A percentile compares a stretch with the other conserved stretches of the same genome.
Evolutionary conservation across 2,888 invertebrate genomes (phyloP).

Genomic region (Drosophila mercatorum): DNA sequence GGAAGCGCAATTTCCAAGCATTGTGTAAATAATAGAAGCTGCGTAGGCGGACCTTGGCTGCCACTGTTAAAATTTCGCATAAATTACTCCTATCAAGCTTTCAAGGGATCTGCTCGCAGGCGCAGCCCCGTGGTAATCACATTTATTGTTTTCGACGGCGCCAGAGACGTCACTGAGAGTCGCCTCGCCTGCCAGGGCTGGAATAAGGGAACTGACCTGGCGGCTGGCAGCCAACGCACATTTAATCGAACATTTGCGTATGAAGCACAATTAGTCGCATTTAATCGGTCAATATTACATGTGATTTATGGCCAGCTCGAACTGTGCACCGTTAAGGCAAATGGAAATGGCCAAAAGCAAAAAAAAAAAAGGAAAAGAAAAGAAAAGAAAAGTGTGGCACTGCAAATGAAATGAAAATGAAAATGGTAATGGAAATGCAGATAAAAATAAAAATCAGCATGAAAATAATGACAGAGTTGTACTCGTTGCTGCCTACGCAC

Average conservation of each 20-base stretch:
- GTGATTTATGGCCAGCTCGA: slow-evolving; percentile 69
- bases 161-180: slow-evolving; percentile 4
- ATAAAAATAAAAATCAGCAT: slow-evolving; percentile 81
- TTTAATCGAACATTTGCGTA: slow-evolving; percentile 76
- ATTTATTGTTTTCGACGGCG: slow-evolving; percentile 59
- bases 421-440: slow-evolving; percentile 79
- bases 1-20: neutral
- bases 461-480: slow-evolving; percentile 75
- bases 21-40: slow-evolving; percentile 56
- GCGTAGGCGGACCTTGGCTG: slow-evolving; percentile 49
- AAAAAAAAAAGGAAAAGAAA: neutral
- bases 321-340: slow-evolving; percentile 35
- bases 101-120: slow-evolving; percentile 24
- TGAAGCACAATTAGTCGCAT: slow-evolving; percentile 76
- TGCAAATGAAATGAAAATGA: slow-evolving; percentile 52
- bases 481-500: slow-evolving; percentile 19
- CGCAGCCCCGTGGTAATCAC: slow-evolving; percentile 57
- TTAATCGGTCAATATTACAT: slow-evolving; percentile 65
- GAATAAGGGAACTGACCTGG: slow-evolving; percentile 10
- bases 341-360: slow-evolving; percentile 34
- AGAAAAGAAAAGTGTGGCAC: neutral
- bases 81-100: slow-evolving; percentile 58
- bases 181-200: neutral
- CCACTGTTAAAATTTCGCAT: slow-evolving; percentile 72
- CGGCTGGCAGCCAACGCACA: neutral